phyloP scores from a whole-genome alignment of 2,888 invertebrate genomes.

The Andrena dorsata region DNA sequence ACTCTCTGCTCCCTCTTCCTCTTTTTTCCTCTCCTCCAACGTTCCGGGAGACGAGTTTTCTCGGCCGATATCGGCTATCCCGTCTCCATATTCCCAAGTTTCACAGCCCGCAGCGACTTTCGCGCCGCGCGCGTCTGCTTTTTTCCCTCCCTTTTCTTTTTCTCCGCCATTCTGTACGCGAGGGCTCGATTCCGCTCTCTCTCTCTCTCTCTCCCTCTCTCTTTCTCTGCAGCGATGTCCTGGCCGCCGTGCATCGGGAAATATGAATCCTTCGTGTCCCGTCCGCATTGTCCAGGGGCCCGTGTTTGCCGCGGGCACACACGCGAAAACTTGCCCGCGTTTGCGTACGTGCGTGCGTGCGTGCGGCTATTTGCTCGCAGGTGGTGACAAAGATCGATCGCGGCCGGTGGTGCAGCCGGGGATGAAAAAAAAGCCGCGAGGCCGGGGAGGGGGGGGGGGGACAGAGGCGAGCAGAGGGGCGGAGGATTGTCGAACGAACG shows the following conservation, averaged over 20 bases:
- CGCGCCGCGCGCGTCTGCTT: constrained; percentile 46
- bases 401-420: constrained; percentile 48
- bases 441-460: background rate
- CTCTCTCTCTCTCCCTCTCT: background rate
- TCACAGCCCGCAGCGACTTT: constrained; percentile 69
- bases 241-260: constrained; percentile 64
- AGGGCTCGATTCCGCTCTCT: constrained; percentile 10
- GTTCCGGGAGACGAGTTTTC: constrained; percentile 5
- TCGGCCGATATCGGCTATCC: constrained; percentile 65
- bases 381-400: constrained; percentile 75
- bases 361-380: constrained; percentile 60
- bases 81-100: constrained; percentile 71
- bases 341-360: constrained; percentile 24
- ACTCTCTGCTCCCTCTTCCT: constrained; percentile 21
- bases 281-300: constrained; percentile 68
- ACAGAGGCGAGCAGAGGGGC: constrained; percentile 1
- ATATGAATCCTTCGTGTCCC: constrained; percentile 72
- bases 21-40: constrained; percentile 19
- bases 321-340: constrained; percentile 42
- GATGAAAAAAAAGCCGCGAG: constrained; percentile 43
- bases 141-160: constrained; percentile 12
- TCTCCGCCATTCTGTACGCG: constrained; percentile 7
- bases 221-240: constrained; percentile 8
- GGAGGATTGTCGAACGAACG: constrained; percentile 43
- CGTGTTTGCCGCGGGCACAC: constrained; percentile 59